phyloP scores from a whole-genome alignment of 2,797 vertebrate species.

The Rhinogobio ventralis region DNA sequence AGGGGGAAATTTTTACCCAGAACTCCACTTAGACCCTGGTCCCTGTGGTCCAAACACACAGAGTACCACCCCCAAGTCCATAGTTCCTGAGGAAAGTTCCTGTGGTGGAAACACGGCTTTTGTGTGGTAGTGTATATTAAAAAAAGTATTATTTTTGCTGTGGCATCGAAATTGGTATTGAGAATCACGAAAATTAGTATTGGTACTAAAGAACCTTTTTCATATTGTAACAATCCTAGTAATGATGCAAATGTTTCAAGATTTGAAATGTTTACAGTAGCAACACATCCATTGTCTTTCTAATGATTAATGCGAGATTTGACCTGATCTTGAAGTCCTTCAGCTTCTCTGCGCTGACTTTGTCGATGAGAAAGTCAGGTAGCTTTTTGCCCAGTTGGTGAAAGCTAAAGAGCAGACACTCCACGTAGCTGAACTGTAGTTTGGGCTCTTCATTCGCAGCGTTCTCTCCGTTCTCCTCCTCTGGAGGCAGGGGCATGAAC shows the following conservation, averaged over 20 bases:
- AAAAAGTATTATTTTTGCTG: not conserved
- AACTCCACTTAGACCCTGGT: no score
- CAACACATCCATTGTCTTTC: not conserved
- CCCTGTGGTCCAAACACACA: no score
- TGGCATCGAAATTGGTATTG: not conserved
- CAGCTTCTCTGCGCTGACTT: constrained; percentile 91
- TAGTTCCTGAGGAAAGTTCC: no score
- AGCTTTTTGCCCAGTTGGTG: constrained; percentile 97
- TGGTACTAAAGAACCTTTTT: not conserved
- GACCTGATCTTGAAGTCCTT: constrained; percentile 99
- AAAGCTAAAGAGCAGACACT: constrained; percentile 94
- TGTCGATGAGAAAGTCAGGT: constrained; percentile 94
- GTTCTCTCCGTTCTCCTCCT: constrained; percentile 97
- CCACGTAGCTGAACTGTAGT: constrained; percentile 97
- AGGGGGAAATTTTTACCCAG: no score
- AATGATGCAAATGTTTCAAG: not conserved
- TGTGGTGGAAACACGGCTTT: not conserved
- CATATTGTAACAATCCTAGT: not conserved
- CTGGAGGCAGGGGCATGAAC: constrained; percentile 95
- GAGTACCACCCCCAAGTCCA: no score
- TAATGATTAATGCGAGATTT: not conserved
- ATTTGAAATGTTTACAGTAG: not conserved
- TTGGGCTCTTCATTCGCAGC: constrained; percentile 91
- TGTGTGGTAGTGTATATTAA: not conserved
- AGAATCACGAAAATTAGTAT: not conserved